phyloP scores from a whole-genome alignment of 2,797 vertebrate genomes.

The Notamacropus eugenii region DNA sequence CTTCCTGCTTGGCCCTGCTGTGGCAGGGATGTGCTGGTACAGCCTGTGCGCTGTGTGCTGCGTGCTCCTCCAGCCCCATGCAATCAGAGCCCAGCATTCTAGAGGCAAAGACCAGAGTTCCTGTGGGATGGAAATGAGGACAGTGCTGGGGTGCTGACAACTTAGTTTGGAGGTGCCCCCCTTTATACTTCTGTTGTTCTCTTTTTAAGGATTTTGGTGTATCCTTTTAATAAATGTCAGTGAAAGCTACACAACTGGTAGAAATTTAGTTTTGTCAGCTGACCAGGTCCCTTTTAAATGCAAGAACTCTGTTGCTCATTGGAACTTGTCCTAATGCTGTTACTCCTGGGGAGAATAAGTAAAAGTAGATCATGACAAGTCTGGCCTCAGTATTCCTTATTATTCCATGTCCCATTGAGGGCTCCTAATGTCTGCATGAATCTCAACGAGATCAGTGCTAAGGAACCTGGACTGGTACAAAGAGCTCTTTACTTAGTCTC shows the following conservation, averaged over 20 bases:
- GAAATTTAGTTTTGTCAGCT: not conserved
- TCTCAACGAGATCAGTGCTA: not conserved
- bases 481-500: not conserved
- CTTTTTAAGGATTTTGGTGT: not conserved
- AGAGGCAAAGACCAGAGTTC: not conserved
- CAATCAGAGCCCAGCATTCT: not conserved
- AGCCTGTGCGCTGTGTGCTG: too few relatives aligned
- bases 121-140: not conserved
- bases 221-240: not conserved
- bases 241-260: not conserved
- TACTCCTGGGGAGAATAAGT: not conserved
- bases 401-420: slow-evolving; percentile 10
- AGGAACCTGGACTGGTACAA: slow-evolving; percentile 1
- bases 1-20: too few relatives aligned
- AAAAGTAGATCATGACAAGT: not conserved
- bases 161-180: not conserved
- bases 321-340: not conserved
- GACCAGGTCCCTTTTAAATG: not conserved
- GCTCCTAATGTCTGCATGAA: slow-evolving; percentile 10
- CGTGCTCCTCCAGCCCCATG: too few relatives aligned
- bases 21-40: too few relatives aligned
- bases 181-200: not conserved
- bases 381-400: slow-evolving; percentile 6
- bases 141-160: not conserved
- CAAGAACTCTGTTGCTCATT: not conserved